phyloP scores from a whole-genome alignment of 2,797 vertebrate species.

The Hylomyscus alleni region DNA sequence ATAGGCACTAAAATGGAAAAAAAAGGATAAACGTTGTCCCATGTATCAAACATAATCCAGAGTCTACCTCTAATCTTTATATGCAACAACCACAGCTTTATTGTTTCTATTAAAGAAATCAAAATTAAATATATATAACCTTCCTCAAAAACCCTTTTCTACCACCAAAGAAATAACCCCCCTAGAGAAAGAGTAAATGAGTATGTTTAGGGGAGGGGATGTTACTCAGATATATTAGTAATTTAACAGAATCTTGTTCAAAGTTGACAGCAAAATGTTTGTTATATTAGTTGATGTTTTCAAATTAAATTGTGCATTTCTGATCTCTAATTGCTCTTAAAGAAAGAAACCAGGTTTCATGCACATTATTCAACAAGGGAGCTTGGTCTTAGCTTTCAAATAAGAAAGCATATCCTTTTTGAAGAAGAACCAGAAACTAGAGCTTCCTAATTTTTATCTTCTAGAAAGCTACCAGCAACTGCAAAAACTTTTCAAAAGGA shows the following conservation, averaged over 20 bases:
- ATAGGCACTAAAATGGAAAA: conserved; percentile 94
- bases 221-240: conserved; percentile 48
- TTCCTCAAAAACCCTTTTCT: conserved; percentile 41
- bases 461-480: conserved; percentile 82
- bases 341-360: conserved; percentile 47
- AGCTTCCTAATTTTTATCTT: conserved; percentile 80
- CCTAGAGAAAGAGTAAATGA: conserved; percentile 52
- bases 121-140: conserved; percentile 47
- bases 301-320: conserved; percentile 46
- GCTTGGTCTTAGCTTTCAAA: conserved; percentile 30
- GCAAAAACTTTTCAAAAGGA: conserved; percentile 62
- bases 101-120: conserved; percentile 39
- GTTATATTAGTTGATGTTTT: conserved; percentile 35
- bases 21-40: conserved; percentile 74
- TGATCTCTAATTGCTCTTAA: conserved; percentile 42
- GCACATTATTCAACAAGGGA: conserved; percentile 25
- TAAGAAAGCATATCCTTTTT: conserved; percentile 52
- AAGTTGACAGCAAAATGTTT: conserved; percentile 59
- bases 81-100: conserved; percentile 55
- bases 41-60: conserved; percentile 71
- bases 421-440: conserved; percentile 71
- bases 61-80: conserved; percentile 39
- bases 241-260: conserved; percentile 53
- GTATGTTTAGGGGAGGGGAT: background rate
- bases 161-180: background rate